phyloP scores from a whole-genome alignment of 2,113 vertebrate genomes.

The Rhizomys pruinosus region DNA sequence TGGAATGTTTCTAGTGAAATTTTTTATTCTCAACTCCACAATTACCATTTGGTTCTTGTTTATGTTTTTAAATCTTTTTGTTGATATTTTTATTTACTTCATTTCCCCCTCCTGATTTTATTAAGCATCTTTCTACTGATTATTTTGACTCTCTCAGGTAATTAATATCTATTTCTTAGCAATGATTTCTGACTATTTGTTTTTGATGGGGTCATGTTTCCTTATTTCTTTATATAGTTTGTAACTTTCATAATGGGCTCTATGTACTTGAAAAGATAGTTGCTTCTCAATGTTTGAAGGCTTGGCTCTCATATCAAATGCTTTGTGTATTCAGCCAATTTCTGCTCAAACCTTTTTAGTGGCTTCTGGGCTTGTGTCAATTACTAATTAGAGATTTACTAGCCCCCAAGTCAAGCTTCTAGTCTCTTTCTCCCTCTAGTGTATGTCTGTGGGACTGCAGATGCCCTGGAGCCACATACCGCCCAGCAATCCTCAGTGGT shows the following conservation, averaged over 20 bases:
- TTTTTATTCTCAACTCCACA: background rate
- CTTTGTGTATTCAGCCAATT: background rate
- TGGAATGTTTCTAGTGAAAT: background rate
- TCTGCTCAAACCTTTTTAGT: background rate
- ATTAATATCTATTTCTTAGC: background rate
- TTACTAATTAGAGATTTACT: background rate
- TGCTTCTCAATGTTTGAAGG: background rate
- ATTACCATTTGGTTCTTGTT: background rate
- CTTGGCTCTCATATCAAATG: background rate
- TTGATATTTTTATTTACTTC: background rate
- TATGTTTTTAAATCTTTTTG: background rate
- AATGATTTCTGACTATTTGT: background rate
- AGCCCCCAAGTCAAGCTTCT: background rate
- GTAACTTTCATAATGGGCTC: background rate
- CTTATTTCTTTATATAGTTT: background rate
- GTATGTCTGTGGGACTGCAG: background rate
- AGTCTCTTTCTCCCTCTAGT: background rate
- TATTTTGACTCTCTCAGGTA: background rate
- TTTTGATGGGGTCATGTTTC: background rate
- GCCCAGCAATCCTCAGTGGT: background rate
- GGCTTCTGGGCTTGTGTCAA: background rate
- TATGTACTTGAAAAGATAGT: background rate
- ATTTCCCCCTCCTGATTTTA: background rate
- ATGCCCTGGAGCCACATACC: background rate
- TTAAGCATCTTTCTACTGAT: background rate